phyloP scores from a whole-genome alignment of 2,113 vertebrate species.

The Zosterops pallidus region DNA sequence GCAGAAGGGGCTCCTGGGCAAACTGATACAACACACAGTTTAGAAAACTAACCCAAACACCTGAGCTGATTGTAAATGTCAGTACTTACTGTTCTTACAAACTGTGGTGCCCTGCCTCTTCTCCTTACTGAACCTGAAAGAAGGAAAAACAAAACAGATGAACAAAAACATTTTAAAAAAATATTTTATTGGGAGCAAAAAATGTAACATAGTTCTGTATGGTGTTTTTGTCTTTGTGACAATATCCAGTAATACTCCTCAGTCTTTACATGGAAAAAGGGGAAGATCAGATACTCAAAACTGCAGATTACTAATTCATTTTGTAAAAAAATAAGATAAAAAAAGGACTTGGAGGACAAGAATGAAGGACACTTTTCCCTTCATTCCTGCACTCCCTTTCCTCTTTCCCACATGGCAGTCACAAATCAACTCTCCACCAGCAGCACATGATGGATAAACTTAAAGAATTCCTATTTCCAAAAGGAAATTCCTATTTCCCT shows the following conservation, averaged over 20 bases:
- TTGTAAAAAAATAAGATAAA: neutral
- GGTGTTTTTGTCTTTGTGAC: neutral
- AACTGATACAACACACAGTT: neutral
- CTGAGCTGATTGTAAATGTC: neutral
- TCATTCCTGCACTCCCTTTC: neutral
- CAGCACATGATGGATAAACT: neutral
- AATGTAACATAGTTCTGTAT: neutral
- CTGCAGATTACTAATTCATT: neutral
- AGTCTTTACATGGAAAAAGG: neutral
- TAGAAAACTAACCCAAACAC: neutral
- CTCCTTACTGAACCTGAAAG: constrained; percentile 46
- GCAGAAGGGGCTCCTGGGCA: neutral
- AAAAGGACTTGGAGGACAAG: neutral
- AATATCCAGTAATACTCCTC: neutral
- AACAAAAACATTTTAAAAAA: neutral
- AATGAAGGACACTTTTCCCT: neutral
- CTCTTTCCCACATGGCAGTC: neutral
- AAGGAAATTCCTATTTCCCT: neutral
- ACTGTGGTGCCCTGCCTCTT: neutral
- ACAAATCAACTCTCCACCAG: neutral
- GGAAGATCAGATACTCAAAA: neutral
- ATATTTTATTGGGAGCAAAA: neutral
- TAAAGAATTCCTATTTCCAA: neutral
- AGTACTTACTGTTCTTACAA: constrained; percentile 59
- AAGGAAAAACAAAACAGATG: neutral